Base-by-base conservation (phyloP, 2,888 invertebrate genomes). In the Agrochola litura region DNA sequence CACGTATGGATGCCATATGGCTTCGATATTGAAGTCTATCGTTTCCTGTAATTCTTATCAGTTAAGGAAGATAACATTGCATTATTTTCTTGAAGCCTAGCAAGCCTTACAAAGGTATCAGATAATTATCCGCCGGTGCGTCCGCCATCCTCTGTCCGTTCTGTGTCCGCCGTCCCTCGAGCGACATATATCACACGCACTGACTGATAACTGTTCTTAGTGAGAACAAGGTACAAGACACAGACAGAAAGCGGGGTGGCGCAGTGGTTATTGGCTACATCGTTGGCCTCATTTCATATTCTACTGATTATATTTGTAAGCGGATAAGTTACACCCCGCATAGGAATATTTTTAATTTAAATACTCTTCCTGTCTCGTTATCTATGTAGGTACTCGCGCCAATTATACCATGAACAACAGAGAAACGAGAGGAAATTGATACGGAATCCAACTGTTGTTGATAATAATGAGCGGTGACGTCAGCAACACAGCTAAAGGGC, bases 201-300 rank as follows among this genome's bases (percentile, higher is more conserved):
- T 95, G 95, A 95, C 94, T 95, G 95, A 95, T 95, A 93, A 94
- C 94, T 92, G 91, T 93, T 92, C 93, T 95, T 94, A 94, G 91
- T 88, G 87, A 73, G 69, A 73, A 25, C 8, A 0, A 30, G 82
- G 80, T 30, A 5, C 85, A 87, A 92, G 81, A 1, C 54, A 89
- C 0, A 60, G 63, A 89, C 82, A 72, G 22, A 19, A 1, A 52
- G 81, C 65, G 70, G 22, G 6, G 0, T 9, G 30, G 19, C 37
- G 0, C 9, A 46, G 6, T n/a, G 14, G 10, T 56, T 14, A 46
- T 0, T 16, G 22, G 1, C 6, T 16, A n/a, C 41, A 76, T 9
- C n/a, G 10, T 58, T 49, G 65, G 14, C 41, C 49, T 30, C 14
- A n/a, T 37, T 58, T 52, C n/a, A 43, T 41, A 72, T 56, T 25